Percentiles rank a stretch among this genome's conserved stretches.
Evolutionary conservation across 2,797 vertebrate species (phyloP).

Genomic region (Natrix natrix): DNA sequence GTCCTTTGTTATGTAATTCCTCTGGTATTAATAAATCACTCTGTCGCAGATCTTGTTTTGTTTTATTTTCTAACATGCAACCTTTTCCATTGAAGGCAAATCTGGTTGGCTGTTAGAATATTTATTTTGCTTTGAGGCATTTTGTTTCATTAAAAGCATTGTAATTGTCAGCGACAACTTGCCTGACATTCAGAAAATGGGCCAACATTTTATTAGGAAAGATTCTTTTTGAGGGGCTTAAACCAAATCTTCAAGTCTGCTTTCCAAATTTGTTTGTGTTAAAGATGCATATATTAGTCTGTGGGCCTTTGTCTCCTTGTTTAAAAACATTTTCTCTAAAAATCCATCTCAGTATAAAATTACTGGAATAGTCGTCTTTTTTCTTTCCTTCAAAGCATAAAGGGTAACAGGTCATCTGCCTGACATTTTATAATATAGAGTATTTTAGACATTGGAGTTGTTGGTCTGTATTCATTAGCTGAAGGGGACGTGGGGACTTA

Average conservation of each 20-base stretch:
- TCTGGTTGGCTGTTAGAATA: not conserved
- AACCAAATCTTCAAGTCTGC: not conserved
- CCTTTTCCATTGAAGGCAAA: not conserved
- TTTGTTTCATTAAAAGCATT: not conserved
- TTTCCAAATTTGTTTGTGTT: not conserved
- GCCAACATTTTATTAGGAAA: not conserved
- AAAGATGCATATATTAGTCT: not conserved
- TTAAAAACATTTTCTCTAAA: not conserved
- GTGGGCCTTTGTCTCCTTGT: not conserved
- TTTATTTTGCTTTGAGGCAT: not conserved
- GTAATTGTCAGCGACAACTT: not conserved
- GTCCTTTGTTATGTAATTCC: not conserved
- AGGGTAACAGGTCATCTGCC: not conserved
- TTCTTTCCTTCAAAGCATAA: not conserved
- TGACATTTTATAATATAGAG: not conserved
- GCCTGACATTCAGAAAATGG: not conserved
- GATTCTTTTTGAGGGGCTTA: not conserved
- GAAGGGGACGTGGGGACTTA: not conserved
- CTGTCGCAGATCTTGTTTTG: not conserved
- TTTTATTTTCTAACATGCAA: not conserved
- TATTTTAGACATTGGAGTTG: not conserved
- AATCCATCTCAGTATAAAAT: not conserved
- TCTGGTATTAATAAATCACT: not conserved
- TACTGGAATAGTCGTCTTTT: not conserved
- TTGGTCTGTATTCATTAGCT: not conserved